These are phyloP conservation scores for Drosophila kohkoa DNA, from an alignment of 1,140 invertebrate genomes.

Conservation along the genomic window DNA sequence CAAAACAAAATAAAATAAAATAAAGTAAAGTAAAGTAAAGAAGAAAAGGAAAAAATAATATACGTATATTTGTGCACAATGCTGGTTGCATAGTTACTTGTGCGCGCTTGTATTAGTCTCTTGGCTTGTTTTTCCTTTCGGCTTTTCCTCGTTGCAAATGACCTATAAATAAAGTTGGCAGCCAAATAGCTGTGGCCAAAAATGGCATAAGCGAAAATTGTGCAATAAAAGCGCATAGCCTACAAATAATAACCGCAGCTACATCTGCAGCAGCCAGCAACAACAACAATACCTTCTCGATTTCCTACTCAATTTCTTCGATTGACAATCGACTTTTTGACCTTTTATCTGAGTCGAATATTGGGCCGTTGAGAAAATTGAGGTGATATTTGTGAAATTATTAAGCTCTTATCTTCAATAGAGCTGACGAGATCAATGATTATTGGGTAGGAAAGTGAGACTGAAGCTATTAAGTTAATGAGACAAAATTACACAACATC, in stretches of 20 bases:
- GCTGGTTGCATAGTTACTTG: slow-evolving; percentile 52
- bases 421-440: not conserved
- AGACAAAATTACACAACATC: no score
- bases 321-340: slow-evolving; percentile 40
- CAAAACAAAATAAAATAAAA: slow-evolving; percentile 27
- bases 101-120: slow-evolving; percentile 10
- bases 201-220: slow-evolving; percentile 71
- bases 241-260: slow-evolving; percentile 61
- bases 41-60: slow-evolving; percentile 6
- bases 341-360: slow-evolving; percentile 37
- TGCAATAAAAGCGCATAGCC: slow-evolving; percentile 69
- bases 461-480: not conserved
- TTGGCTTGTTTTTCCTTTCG: slow-evolving; percentile 42
- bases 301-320: slow-evolving; percentile 51
- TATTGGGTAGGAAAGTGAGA: not conserved
- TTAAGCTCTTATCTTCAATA: slow-evolving; percentile 13
- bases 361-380: slow-evolving; percentile 19
- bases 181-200: slow-evolving; percentile 64
- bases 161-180: slow-evolving; percentile 82
- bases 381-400: slow-evolving; percentile 7
- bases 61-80: slow-evolving; percentile 47
- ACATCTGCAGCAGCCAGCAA: slow-evolving; percentile 27
- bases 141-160: slow-evolving; percentile 57
- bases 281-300: slow-evolving; percentile 30
- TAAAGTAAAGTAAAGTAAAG: slow-evolving; percentile 59